Evolutionary conservation across 2,888 invertebrate species (phyloP).

Genomic region (Acronicta alni): DNA sequence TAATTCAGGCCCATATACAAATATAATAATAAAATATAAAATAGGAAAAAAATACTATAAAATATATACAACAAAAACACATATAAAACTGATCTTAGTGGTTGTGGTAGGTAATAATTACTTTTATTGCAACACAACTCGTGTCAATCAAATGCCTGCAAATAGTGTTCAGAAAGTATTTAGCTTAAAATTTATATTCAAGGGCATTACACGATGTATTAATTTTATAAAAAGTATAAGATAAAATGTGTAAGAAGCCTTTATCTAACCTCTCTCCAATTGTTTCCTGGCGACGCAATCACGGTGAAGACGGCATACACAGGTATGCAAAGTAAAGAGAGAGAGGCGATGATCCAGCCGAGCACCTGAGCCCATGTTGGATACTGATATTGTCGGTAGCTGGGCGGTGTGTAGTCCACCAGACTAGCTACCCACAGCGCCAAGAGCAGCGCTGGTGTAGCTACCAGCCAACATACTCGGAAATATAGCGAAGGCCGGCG

Average conservation of each 20-base stretch:
- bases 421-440: conserved; percentile 96
- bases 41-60: too few species aligned
- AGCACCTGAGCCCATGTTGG: conserved; percentile 95
- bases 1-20: too few species aligned
- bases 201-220: too few species aligned
- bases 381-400: conserved; percentile 94
- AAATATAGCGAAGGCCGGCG: conserved; percentile 94
- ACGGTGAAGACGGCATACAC: conserved; percentile 93
- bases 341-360: conserved; percentile 95
- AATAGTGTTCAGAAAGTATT: too few species aligned
- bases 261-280: conserved; percentile 91
- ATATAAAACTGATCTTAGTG: too few species aligned
- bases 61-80: too few species aligned
- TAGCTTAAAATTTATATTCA: too few species aligned
- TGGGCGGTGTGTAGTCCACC: conserved; percentile 95
- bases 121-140: too few species aligned
- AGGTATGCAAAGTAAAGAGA: conserved; percentile 96
- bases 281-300: conserved; percentile 92
- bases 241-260: neutral
- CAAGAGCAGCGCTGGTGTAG: conserved; percentile 94
- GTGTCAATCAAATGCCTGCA: too few species aligned
- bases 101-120: too few species aligned
- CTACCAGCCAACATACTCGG: conserved; percentile 95
- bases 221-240: too few species aligned
- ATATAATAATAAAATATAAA: too few species aligned